Evolutionary conservation across 2,888 invertebrate species (phyloP), one percentile per base, ranked within the genome.

Genomic region (Eumacrocentrus americanus): DNA sequence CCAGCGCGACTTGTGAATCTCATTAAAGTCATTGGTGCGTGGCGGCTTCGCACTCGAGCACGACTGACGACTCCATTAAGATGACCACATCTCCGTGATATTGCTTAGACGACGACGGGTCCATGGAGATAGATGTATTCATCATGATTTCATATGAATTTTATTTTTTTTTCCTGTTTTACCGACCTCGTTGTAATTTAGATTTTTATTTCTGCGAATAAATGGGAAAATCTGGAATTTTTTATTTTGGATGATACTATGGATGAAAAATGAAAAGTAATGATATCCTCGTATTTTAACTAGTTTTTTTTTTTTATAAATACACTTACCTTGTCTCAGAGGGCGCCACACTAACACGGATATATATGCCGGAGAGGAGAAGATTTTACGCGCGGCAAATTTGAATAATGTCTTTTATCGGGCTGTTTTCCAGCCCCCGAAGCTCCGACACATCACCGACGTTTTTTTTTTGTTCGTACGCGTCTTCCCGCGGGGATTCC

Each of bases 41-140:
- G 72, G 65, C 65, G 54, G 58, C 29, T 72, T 71, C 69, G 68
- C 70, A 63, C 65, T 47, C 57, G 37, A 37, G 65, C 63, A 50
- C 70, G 67, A 70, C 69, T 69, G 73, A 77, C 70, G 75, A 77
- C 74, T 76, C 78, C 66, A 79, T 79, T 76, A 79, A 79, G 79
- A 79, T 79, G 79, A 79, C 79, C 79, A 79, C 64, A 72, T 77
- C 73, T 74, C 79, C 79, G 79, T 79, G 79, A 79, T 79, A 79
- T 79, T 79, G 71, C 78, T 75, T 72, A 62, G 64, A 62, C 56
- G 37, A 53, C 57, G 48, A n/a, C n/a, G n/a, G n/a, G n/a, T n/a
- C n/a, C n/a, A n/a, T n/a, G n/a, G n/a, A n/a, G n/a, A n/a, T 58
- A 44, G 29, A 29, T 29, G 9, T 4, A 29, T 29, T 29, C 29